Evolutionary conservation across 1,140 invertebrate genomes (phyloP).

Genomic region (Monochamus saltuarius): DNA sequence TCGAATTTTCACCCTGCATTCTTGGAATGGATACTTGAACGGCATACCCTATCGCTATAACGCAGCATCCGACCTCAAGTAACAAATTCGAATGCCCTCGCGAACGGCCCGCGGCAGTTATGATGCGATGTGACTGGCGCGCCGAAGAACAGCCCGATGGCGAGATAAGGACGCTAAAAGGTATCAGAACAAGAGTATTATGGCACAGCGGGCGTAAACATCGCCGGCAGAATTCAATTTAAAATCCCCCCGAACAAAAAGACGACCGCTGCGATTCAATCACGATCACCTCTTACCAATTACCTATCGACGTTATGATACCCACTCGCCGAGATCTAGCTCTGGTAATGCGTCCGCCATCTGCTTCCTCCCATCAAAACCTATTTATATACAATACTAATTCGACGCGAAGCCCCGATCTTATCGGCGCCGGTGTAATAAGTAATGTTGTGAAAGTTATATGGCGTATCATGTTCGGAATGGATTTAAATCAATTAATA

Average conservation of each 20-base stretch:
- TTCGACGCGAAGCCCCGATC: slow-evolving; percentile 1
- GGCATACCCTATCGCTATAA: too few relatives aligned
- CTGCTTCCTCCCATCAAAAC: slow-evolving; percentile 6
- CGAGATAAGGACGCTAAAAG: slow-evolving; percentile 39
- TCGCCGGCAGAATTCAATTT: slow-evolving; percentile 43
- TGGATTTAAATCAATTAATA: too few relatives aligned
- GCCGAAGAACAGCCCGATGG: slow-evolving; percentile 27
- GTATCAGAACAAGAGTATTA: slow-evolving; percentile 36
- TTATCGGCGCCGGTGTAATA: too few relatives aligned
- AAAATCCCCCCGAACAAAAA: slow-evolving; percentile 40
- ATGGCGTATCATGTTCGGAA: too few relatives aligned
- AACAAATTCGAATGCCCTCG: too few relatives aligned
- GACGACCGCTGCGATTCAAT: slow-evolving; percentile 46
- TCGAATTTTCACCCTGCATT: too few relatives aligned
- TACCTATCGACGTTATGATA: slow-evolving; percentile 28
- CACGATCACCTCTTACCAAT: slow-evolving; percentile 42
- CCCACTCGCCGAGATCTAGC: too few relatives aligned
- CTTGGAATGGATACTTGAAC: too few relatives aligned
- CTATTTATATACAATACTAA: slow-evolving; percentile 5
- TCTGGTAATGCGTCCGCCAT: slow-evolving; percentile 2
- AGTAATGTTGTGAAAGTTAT: too few relatives aligned
- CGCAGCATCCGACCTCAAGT: too few relatives aligned
- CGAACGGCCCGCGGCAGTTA: too few relatives aligned
- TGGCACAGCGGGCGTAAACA: slow-evolving; percentile 31
- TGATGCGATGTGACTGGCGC: slow-evolving; percentile 25